Conservation (phyloP, 92 coral and sea anemone species). For the Meandrina meandrites region DNA sequence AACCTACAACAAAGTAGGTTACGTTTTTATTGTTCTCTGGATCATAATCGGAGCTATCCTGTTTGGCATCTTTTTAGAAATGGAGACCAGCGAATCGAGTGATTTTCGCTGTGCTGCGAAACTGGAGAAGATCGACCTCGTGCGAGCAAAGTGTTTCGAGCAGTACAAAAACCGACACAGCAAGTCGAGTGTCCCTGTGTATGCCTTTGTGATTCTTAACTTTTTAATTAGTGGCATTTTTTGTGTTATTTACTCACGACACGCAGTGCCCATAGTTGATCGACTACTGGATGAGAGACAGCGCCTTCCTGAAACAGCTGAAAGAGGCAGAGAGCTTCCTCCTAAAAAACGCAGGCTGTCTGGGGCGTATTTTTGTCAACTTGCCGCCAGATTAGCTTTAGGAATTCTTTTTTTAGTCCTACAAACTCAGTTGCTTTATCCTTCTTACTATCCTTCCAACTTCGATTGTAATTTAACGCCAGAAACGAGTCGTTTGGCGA, state of each 20-base stretch:
- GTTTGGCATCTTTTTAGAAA: background rate
- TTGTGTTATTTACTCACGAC: conserved; percentile 3
- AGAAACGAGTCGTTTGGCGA: background rate
- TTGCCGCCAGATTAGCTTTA: background rate
- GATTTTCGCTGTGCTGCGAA: background rate
- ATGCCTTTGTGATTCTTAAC: conserved; percentile 14
- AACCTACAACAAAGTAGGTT: background rate
- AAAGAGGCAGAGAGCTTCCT: background rate
- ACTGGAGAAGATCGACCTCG: background rate
- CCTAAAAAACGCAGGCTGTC: background rate
- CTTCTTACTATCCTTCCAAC: background rate
- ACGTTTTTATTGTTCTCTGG: background rate
- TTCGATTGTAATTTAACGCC: background rate
- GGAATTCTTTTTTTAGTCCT: background rate
- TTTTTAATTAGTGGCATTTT: background rate
- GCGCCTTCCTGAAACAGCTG: background rate
- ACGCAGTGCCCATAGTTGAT: background rate
- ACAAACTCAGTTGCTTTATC: background rate
- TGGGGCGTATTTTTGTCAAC: conserved; percentile 9
- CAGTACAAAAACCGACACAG: background rate
- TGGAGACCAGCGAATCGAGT: background rate
- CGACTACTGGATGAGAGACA: background rate
- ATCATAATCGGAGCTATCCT: background rate
- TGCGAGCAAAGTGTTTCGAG: background rate
- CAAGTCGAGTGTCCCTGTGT: background rate